Evolutionary conservation across 2,888 invertebrate species (phyloP), one percentile per base, ranked within the genome.

Genomic region (Dicycla oo): DNA sequence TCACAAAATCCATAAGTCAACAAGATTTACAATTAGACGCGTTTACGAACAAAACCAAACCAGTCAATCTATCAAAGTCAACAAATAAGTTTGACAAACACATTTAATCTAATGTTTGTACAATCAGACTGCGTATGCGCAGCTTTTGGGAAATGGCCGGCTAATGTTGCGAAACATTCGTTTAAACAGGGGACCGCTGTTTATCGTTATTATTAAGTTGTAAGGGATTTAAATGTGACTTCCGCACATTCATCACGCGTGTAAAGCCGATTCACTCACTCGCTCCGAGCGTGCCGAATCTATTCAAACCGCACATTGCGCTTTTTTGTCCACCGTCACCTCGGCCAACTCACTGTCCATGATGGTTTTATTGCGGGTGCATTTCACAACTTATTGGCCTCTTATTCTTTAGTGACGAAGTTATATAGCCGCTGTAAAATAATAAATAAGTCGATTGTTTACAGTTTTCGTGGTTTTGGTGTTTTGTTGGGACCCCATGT

Each of bases 151-250:
- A 94, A 93, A 93, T 92, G 94, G 92, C 90, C 88, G 91, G 91
- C 88, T 92, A 93, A 94, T 94, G 93, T 94, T 92, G 93, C 91
- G 90, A 94, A 94, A 94, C 93, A 94, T 92, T 89, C 88, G 90
- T 92, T 92, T 92, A 91, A 93, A 93, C 89, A 88, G 93, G 94
- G 94, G 94, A 90, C 92, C 91, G 92, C 89, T 94, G 93, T 94
- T 94, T 94, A 93, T 91, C 92, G 91, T 92, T 93, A 93, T 94
- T 95, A 95, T 94, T 94, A 93, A 93, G 93, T 93, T 94, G 94
- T 93, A 91, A 93, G 91, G 92, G 93, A 93, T 89, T 92, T 88
- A 83, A 86, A 89, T 93, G 89, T 91, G 92, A 94, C 94, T 94
- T 94, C 94, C 93, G 92, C 92, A 92, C 93, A 94, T 94, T 93